A percentile compares a stretch with the other conserved stretches of the same genome.
These are phyloP conservation scores for Thymelicus sylvestris DNA, from an alignment of 2,888 invertebrate genomes.

Conservation along the genomic window DNA sequence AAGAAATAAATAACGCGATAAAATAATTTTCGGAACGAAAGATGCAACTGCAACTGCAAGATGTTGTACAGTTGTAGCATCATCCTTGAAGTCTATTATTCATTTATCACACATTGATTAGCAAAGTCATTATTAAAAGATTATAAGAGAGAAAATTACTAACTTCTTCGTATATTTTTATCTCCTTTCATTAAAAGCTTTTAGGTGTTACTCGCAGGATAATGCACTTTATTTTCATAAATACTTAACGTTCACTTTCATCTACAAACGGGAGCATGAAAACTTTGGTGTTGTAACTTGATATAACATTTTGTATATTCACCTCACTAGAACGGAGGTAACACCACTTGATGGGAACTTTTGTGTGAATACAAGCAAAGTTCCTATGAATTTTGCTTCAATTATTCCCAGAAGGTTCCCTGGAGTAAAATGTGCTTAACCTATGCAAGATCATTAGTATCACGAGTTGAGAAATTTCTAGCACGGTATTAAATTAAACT, in stretches of 20 bases:
- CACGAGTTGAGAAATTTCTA: too few species aligned
- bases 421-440: not conserved
- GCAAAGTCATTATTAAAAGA: too few species aligned
- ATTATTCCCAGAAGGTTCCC: not conserved
- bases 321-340: not conserved
- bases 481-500: too few species aligned
- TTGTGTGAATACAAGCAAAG: slow-evolving; percentile 2
- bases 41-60: too few species aligned
- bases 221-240: slow-evolving; percentile 27
- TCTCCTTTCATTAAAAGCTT: slow-evolving; percentile 19
- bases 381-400: not conserved
- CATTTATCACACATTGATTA: too few species aligned
- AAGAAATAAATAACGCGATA: too few species aligned
- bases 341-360: not conserved
- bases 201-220: slow-evolving; percentile 7
- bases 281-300: not conserved
- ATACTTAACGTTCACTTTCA: slow-evolving; percentile 22
- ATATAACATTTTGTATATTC: slow-evolving; percentile 1
- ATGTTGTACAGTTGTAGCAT: too few species aligned
- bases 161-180: not conserved
- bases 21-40: too few species aligned
- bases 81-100: too few species aligned
- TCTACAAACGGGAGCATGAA: not conserved
- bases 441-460: not conserved
- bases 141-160: too few species aligned